Base-by-base conservation (phyloP, 2,113 vertebrate genomes). In the Peromyscus polionotus region DNA sequence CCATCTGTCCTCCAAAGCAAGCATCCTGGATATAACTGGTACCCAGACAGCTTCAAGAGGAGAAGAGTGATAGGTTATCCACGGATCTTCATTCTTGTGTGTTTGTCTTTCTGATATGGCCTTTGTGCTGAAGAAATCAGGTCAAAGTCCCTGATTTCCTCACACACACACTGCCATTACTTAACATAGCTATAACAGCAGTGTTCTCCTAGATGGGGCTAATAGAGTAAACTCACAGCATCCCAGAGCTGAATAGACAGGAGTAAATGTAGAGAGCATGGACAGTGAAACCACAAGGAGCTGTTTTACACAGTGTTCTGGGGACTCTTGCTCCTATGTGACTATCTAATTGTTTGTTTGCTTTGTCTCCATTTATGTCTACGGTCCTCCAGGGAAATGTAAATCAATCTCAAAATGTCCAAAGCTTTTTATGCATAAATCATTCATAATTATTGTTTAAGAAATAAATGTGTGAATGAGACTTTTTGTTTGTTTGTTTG, bases 381-480 rank as follows among this genome's bases (percentile, higher is more conserved):
- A 4, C 88, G 42, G 80, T 90, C 24, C 39, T 92, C 59, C 48
- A 75, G 57, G 33, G 80, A 90, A 77, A 86, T 93, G 77, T 76
- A 88, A 79, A 65, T 79, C 90, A 91, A 85, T 94, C 72, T 61
- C 61, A n/a, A 88, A 93, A 65, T 24, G 3, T 31, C 6, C 39
- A 7, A n/a, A 22, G 28, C 22, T n/a, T 67, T 85, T 91, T 94
- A 83, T 61, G 9, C 19, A 81, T 86, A 95, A 90, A 76, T 20
- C 68, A 28, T 94, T 77, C 8, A 72, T 73, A 95, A 88, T 28
- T 65, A 9, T 88, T 86, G 12, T 51, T 94, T 88, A 94, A 89
- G 85, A 92, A 93, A 42, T 96, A 65, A 94, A 75, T 76, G 6
- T 80, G 14, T 95, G 39, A 80, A 65, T 61, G 92, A 45, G 51